Base-by-base conservation (phyloP, 2,888 invertebrate genomes). In the Caenorhabditis doughertyi region DNA sequence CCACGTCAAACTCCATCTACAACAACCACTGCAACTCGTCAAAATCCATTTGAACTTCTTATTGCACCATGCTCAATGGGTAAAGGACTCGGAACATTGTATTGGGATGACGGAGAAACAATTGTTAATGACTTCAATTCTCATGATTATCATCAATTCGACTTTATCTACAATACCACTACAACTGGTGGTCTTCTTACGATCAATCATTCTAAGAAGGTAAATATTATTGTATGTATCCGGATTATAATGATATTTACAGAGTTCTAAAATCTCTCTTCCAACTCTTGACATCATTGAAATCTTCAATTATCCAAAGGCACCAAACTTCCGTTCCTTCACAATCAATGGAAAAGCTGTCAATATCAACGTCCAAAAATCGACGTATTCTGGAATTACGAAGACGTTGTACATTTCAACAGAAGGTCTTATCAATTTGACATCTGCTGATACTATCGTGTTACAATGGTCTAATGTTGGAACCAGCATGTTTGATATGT, bases 41-140 rank as follows among this genome's bases (percentile, higher is more conserved):
- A 94, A 86, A 94, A 94, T 44, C 94, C 94, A 56, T 93, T 96
- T 83, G 94, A 94, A 87, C 92, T 96, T 32, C 90, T 95, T 7
- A 94, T 94, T 0, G 94, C 84, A n/a, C 81, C 83, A 25, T 81
- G 83, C 56, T 21, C 68, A 55, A 56, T 71, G 62, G 82, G 79
- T 16, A 39, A 58, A 18, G 83, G 72, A 9, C 11, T 47, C 13
- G 90, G 90, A 16, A 73, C 79, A 13, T 73, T 91, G 47, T 88
- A 76, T 56, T 91, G 90, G 90, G 90, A 90, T 64, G 90, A 90
- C 60, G 90, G 90, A 8, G 89, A 90, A 53, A 83, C 84, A 3
- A 81, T 88, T 25, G 84, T 89, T 11, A 77, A 83, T 18, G 77
- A 74, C 51, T 74, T 84, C 62, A 51, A 64, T 23, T 35, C 35